A percentile compares a stretch with the other conserved stretches of the same genome.
These are phyloP conservation scores for Cephus spinipes DNA, from an alignment of 2,888 invertebrate species.

Conservation along the genomic window DNA sequence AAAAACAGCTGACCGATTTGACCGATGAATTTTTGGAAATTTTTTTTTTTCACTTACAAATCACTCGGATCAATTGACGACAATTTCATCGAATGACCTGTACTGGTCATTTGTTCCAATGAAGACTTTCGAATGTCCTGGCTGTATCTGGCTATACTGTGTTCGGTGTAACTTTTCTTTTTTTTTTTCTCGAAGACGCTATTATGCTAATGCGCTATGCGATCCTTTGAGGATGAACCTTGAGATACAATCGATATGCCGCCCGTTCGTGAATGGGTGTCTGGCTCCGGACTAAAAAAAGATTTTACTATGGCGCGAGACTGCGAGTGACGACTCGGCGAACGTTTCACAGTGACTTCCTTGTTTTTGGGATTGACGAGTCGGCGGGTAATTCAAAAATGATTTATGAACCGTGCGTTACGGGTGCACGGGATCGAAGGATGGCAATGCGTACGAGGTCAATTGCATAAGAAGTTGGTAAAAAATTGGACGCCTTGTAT, in stretches of 20 bases:
- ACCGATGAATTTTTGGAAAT: background rate
- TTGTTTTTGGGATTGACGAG: background rate
- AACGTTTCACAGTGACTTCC: background rate
- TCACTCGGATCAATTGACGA: background rate
- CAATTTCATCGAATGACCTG: background rate
- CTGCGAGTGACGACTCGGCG: background rate
- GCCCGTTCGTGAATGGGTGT: background rate
- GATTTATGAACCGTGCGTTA: background rate
- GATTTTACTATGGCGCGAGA: background rate
- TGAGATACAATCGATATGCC: background rate
- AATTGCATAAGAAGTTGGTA: background rate
- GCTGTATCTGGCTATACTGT: background rate
- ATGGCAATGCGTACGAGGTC: background rate
- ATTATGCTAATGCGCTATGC: background rate
- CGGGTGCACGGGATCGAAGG: background rate
- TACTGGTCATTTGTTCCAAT: background rate
- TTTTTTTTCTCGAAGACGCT: background rate
- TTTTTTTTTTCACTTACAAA: background rate
- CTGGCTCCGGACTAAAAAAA: too few species aligned
- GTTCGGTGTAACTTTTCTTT: background rate
- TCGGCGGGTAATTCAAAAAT: background rate
- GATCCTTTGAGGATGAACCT: background rate
- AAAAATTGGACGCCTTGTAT: background rate
- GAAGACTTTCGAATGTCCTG: background rate
- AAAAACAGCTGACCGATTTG: background rate